These are phyloP conservation scores for Corythaixoides concolor DNA, from an alignment of 2,113 vertebrate species.

Conservation along the genomic window DNA sequence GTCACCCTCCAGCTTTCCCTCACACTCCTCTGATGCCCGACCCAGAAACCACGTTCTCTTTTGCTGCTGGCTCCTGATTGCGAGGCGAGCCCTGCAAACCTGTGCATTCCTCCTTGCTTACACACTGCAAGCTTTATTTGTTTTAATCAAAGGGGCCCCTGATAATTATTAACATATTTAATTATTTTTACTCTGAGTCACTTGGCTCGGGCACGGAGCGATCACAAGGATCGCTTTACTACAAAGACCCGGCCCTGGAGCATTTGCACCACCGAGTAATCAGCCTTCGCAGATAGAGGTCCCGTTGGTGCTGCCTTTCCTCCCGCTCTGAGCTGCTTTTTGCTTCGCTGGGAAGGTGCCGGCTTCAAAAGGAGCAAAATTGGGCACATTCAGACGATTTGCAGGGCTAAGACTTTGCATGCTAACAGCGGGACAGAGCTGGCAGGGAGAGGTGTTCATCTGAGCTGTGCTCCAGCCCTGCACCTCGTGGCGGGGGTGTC, in stretches of 20 bases:
- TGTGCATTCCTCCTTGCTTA: slow-evolving; percentile 31
- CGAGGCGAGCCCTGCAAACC: background rate
- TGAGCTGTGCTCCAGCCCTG: background rate
- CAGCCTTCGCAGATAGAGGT: background rate
- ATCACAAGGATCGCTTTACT: background rate
- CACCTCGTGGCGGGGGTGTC: background rate
- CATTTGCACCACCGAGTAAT: background rate
- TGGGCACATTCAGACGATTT: background rate
- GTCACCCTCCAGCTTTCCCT: background rate
- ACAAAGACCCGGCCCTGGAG: background rate
- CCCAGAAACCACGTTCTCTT: accelerated
- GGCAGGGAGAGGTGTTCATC: background rate
- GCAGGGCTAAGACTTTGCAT: background rate
- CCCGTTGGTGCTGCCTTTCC: background rate
- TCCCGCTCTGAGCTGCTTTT: background rate
- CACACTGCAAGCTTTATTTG: slow-evolving; percentile 34
- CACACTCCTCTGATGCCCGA: accelerated
- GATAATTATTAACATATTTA: slow-evolving; percentile 69
- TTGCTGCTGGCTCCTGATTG: background rate
- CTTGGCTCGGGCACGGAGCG: background rate
- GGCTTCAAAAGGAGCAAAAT: background rate
- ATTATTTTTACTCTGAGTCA: slow-evolving; percentile 61
- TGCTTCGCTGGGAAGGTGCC: background rate
- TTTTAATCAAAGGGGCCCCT: slow-evolving; percentile 50
- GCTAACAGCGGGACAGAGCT: background rate